Evolutionary conservation across 2,888 invertebrate species (phyloP), one percentile per base, ranked within the genome.

Genomic region (Diaprepes abbreviatus): DNA sequence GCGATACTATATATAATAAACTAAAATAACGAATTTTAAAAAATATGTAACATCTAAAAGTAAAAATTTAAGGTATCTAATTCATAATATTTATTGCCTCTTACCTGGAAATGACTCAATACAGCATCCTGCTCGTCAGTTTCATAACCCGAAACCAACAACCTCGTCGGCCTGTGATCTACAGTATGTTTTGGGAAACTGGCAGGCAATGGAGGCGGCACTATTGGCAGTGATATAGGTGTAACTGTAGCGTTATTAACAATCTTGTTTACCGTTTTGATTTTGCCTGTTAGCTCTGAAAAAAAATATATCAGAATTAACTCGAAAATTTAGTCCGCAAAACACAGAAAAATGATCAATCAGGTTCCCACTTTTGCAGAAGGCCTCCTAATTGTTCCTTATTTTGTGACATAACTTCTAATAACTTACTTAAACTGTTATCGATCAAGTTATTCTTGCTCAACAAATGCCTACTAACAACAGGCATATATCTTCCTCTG

Each of bases 121-220:
- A 97, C 88, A 35, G 92, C 90, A 24, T 93, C 92, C 74, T 93
- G 89, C 76, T 96, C 96, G 72, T 94, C 94, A 9, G 89, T 88
- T 78, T 92, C 92, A 84, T 96, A 96, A 12, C 96, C 96, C 3
- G 94, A 93, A 54, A 97, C 91, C 70, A 95, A 88, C 66, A 97
- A 86, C 70, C 94, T 91, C 1, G 93, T 92, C 0, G 97, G 95
- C 65, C 97, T 86, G 75, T 96, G 93, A 85, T 97, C 97, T 9
- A 92, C 88, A 62, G 90, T 89, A 70, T 88, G 88, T 52, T 70
- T 38, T 66, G 52, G 57, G 24, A 73, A 65, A 7, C 60, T 5
- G 14, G 55, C 16, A 9, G 65, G 33, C 19, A 64, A 55, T 9
- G 35, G 28, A 16, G 57, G 3, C 9, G 36, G 45, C 16, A 59